A percentile compares a stretch with the other conserved stretches of the same genome.
These are phyloP conservation scores for Cavia aperea DNA, from an alignment of 2,113 vertebrate species.

Conservation along the genomic window DNA sequence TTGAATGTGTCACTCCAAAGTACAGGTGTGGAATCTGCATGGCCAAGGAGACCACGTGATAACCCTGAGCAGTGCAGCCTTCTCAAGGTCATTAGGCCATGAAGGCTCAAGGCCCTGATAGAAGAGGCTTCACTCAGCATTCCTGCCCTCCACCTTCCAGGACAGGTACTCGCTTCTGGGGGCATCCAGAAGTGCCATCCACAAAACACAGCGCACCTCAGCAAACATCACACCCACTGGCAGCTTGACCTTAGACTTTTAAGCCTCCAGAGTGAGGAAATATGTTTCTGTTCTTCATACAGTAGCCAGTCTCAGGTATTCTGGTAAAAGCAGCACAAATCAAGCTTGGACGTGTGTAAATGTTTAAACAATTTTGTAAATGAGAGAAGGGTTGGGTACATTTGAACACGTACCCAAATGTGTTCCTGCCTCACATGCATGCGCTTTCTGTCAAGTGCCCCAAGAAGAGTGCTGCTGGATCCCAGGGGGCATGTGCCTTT, in stretches of 20 bases:
- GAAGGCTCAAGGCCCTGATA: too few relatives aligned
- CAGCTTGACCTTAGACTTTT: not conserved
- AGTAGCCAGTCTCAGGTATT: not conserved
- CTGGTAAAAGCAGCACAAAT: not conserved
- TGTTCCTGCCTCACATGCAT: not conserved
- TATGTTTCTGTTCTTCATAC: not conserved
- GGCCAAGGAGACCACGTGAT: not conserved
- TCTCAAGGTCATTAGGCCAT: not conserved
- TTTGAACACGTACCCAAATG: too few relatives aligned
- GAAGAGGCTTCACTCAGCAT: not conserved
- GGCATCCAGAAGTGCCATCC: not conserved
- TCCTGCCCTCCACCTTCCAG: not conserved
- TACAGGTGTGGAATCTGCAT: not conserved
- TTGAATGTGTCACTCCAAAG: not conserved
- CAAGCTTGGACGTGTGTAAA: not conserved
- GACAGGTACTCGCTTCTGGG: not conserved
- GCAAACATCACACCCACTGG: not conserved
- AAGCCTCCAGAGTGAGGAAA: not conserved
- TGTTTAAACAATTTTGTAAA: not conserved
- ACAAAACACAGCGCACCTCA: too few relatives aligned
- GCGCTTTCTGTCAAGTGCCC: too few relatives aligned
- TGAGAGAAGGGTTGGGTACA: not conserved
- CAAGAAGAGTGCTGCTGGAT: not conserved
- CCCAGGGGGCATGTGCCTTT: accelerated
- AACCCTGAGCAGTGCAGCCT: not conserved